phyloP scores from a whole-genome alignment of 1,140 invertebrate genomes.

The Macrosteles quadrilineatus region DNA sequence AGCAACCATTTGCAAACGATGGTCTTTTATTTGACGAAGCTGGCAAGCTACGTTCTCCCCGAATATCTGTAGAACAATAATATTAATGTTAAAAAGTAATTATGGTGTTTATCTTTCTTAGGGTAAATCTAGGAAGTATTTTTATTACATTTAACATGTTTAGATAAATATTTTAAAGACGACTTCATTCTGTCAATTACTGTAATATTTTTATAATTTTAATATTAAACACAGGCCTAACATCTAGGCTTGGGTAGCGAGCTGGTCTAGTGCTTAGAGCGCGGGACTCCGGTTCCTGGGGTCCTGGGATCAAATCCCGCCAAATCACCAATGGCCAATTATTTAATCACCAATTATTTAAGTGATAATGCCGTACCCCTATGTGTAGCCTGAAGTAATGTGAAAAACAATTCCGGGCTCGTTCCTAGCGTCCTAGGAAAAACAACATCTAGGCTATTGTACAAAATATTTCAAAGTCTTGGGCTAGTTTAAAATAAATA shows the following conservation, averaged over 20 bases:
- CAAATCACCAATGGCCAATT: too few relatives aligned
- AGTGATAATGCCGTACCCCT: too few relatives aligned
- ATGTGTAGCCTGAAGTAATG: too few relatives aligned
- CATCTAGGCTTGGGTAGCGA: too few relatives aligned
- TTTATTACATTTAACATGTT: neutral
- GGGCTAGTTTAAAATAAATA: neutral
- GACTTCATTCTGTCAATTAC: neutral
- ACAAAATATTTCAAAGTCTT: neutral
- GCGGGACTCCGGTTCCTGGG: too few relatives aligned
- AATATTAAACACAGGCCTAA: neutral
- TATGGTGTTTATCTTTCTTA: constrained; percentile 12
- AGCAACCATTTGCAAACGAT: constrained; percentile 20
- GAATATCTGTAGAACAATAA: constrained; percentile 1
- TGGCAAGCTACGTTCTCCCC: constrained; percentile 18
- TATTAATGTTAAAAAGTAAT: constrained; percentile 12
- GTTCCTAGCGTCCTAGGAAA: too few relatives aligned
- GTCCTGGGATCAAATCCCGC: too few relatives aligned
- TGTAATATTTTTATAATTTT: neutral
- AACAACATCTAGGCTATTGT: neutral
- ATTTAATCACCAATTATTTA: too few relatives aligned
- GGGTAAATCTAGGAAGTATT: constrained; percentile 4
- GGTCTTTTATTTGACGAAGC: constrained; percentile 12
- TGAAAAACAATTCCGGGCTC: too few relatives aligned
- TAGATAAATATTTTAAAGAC: neutral
- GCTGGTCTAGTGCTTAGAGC: too few relatives aligned